Evolutionary conservation across 2,888 invertebrate genomes (phyloP).

Genomic region (Scaptomyza reducta): DNA sequence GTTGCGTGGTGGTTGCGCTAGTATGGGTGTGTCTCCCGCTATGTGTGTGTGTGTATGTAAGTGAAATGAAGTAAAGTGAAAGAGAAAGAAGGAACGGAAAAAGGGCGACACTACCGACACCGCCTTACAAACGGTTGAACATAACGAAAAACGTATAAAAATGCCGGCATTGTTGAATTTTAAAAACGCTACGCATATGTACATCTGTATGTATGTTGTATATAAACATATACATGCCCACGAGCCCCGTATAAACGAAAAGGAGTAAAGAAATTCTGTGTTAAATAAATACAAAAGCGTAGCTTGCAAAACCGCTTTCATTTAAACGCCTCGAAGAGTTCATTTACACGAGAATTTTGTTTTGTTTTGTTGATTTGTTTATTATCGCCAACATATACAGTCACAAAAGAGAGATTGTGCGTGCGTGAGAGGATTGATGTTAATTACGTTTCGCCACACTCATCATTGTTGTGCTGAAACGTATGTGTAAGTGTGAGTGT

Average conservation of each 20-base stretch:
- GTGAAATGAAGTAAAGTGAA: constrained; percentile 48
- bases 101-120: constrained; percentile 69
- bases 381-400: constrained; percentile 42
- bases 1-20: constrained; percentile 30
- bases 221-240: constrained; percentile 7
- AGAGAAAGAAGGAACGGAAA: constrained; percentile 56
- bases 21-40: constrained; percentile 56
- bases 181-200: constrained; percentile 55
- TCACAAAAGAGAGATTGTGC: constrained; percentile 1
- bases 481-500: constrained; percentile 16
- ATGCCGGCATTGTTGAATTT: constrained; percentile 70
- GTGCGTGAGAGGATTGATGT: constrained; percentile 19
- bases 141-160: constrained; percentile 64
- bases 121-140: constrained; percentile 50
- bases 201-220: constrained; percentile 4
- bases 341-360: constrained; percentile 76
- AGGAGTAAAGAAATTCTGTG: constrained; percentile 35
- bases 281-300: constrained; percentile 40
- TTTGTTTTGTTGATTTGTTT: constrained; percentile 75
- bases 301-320: constrained; percentile 42
- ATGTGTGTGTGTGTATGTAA: constrained; percentile 35
- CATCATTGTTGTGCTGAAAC: constrained; percentile 32
- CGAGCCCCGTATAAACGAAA: constrained; percentile 10
- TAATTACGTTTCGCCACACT: constrained; percentile 49
- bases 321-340: constrained; percentile 58